Conservation (phyloP, 2,113 vertebrate species). For the Pelodiscus sinensis region DNA sequence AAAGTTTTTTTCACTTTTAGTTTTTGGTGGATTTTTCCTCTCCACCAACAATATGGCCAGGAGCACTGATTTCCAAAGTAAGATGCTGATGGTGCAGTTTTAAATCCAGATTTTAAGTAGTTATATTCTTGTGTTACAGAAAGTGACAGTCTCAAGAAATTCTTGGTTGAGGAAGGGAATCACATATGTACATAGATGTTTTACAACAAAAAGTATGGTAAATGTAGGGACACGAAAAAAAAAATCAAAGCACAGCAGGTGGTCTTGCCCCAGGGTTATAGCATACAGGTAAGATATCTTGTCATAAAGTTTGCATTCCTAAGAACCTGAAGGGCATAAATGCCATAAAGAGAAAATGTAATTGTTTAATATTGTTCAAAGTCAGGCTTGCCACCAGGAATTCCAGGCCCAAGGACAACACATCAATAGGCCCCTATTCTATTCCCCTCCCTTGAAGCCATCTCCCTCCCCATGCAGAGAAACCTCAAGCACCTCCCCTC, state of each 20-base stretch:
- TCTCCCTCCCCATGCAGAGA: too few species aligned
- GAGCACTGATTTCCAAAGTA: constrained; percentile 44
- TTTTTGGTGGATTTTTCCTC: background rate
- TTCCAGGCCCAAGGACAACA: too few species aligned
- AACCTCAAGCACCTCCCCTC: too few species aligned
- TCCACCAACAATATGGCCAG: constrained; percentile 38
- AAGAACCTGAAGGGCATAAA: background rate
- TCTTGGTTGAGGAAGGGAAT: background rate
- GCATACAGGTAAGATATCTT: background rate
- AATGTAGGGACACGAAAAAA: background rate
- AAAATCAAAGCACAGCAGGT: constrained; percentile 26
- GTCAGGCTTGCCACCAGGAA: background rate
- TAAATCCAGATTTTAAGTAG: constrained; percentile 29
- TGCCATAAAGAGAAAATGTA: background rate
- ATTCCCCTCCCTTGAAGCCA: too few species aligned
- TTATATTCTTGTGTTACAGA: constrained; percentile 23
- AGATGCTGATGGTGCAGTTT: background rate
- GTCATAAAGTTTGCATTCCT: background rate
- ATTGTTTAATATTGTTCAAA: background rate
- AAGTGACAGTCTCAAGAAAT: constrained; percentile 7
- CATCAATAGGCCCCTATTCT: too few species aligned
- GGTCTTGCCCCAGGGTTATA: background rate
- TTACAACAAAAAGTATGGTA: background rate
- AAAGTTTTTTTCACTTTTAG: background rate
- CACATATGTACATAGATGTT: background rate